Percentiles rank a stretch among this genome's conserved stretches.
These are phyloP conservation scores for Limanda limanda DNA, from an alignment of 2,113 vertebrate species.

Conservation along the genomic window DNA sequence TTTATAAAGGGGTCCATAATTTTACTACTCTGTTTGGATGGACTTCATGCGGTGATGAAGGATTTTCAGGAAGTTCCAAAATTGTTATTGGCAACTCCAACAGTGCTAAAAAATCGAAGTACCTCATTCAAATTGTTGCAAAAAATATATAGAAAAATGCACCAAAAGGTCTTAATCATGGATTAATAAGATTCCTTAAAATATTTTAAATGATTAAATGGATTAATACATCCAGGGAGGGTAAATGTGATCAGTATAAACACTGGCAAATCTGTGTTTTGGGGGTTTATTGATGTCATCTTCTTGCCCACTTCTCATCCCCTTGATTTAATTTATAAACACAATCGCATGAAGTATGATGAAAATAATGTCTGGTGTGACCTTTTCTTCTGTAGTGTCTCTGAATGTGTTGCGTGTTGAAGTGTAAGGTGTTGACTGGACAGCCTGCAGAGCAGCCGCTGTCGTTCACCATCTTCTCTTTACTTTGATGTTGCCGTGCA, in stretches of 20 bases:
- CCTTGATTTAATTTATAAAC: neutral
- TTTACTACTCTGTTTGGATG: no score
- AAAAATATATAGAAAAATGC: no score
- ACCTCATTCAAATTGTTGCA: no score
- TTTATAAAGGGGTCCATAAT: no score
- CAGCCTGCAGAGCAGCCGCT: constrained; percentile 14
- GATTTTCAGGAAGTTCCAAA: no score
- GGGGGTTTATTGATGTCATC: no score
- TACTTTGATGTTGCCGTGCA: constrained; percentile 10
- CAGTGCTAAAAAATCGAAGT: no score
- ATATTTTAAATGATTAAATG: no score
- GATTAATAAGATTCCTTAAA: no score
- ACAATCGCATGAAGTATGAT: neutral
- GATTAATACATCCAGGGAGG: neutral
- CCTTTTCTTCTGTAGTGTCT: neutral
- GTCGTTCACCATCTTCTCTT: constrained; percentile 9
- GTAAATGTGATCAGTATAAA: neutral
- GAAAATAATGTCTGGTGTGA: neutral
- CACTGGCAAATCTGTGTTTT: no score
- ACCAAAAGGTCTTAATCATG: neutral
- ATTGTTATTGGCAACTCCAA: neutral
- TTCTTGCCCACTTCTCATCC: no score
- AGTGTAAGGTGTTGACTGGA: neutral
- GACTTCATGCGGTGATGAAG: no score
- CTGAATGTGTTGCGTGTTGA: neutral